A percentile compares a stretch with the other conserved stretches of the same genome.
Conservation (phyloP, 1,140 invertebrate genomes). For the Lepidurus couesii region DNA sequence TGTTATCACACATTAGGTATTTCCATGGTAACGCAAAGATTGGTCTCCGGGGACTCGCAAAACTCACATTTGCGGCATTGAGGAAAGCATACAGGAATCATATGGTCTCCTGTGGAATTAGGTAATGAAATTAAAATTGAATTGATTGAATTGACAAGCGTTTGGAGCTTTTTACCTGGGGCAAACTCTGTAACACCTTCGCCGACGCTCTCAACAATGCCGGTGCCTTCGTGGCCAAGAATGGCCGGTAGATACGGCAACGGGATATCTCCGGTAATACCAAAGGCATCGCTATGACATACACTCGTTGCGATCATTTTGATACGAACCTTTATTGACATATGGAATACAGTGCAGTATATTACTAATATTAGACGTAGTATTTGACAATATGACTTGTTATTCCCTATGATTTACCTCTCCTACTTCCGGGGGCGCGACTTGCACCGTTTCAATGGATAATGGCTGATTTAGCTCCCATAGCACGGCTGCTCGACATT, state of each 20-base stretch:
- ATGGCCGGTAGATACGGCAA: slow-evolving; percentile 51
- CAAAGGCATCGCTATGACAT: slow-evolving; percentile 53
- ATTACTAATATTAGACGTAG: not conserved
- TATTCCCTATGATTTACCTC: not conserved
- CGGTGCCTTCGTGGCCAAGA: slow-evolving; percentile 49
- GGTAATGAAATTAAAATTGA: not conserved
- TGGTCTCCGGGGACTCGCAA: slow-evolving; percentile 44
- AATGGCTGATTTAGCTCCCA: slow-evolving; percentile 84
- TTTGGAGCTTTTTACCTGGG: slow-evolving; percentile 39
- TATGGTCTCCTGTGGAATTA: slow-evolving; percentile 47
- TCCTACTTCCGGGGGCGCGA: slow-evolving; percentile 77
- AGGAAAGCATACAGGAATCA: slow-evolving; percentile 51
- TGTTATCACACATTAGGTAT: not conserved
- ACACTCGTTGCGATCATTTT: slow-evolving; percentile 48
- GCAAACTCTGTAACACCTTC: slow-evolving; percentile 45
- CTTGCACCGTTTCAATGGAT: slow-evolving; percentile 82
- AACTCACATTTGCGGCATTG: slow-evolving; percentile 53
- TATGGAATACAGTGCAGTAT: not conserved
- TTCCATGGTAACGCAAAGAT: slow-evolving; percentile 51
- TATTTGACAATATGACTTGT: no score
- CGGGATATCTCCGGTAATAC: slow-evolving; percentile 48
- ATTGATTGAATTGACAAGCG: not conserved
- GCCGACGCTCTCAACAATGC: slow-evolving; percentile 51
- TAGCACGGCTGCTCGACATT: slow-evolving; percentile 84
- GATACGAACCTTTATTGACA: slow-evolving; percentile 29